These are phyloP conservation scores for Petromus typicus DNA, from an alignment of 2,113 vertebrate genomes.

Conservation along the genomic window DNA sequence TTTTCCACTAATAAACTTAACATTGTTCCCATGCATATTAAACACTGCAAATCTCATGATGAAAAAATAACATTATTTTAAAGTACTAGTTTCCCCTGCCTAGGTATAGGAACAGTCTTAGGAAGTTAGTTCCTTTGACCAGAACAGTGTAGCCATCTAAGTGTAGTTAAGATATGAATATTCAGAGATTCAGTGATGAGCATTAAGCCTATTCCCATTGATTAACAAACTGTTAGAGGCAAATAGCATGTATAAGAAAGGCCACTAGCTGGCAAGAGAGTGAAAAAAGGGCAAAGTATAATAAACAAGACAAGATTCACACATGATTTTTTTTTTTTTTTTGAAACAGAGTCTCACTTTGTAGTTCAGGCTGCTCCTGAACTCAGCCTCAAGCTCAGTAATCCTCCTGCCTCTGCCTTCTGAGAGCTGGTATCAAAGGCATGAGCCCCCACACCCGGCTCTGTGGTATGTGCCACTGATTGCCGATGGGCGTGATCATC, in stretches of 20 bases:
- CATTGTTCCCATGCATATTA: not conserved
- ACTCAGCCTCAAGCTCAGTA: no score
- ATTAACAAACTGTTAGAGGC: not conserved
- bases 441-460: no score
- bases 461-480: no score
- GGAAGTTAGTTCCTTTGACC: not conserved
- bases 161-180: not conserved
- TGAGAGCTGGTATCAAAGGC: no score
- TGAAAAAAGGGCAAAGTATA: slow-evolving; percentile 41
- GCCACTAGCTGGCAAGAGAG: not conserved
- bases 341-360: no score
- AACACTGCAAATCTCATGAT: slow-evolving; percentile 29
- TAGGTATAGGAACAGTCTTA: not conserved
- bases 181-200: not conserved
- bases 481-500: no score
- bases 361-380: no score
- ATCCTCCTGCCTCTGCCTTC: no score
- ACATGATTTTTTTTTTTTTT: no score
- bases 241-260: not conserved
- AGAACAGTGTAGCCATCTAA: not conserved
- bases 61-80: not conserved
- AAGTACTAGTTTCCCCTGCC: not conserved
- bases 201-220: not conserved
- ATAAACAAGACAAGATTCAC: not conserved
- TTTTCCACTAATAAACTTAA: slow-evolving; percentile 46